These are phyloP conservation scores for Siphamia tubifer DNA, from an alignment of 2,113 vertebrate species.

Conservation along the genomic window DNA sequence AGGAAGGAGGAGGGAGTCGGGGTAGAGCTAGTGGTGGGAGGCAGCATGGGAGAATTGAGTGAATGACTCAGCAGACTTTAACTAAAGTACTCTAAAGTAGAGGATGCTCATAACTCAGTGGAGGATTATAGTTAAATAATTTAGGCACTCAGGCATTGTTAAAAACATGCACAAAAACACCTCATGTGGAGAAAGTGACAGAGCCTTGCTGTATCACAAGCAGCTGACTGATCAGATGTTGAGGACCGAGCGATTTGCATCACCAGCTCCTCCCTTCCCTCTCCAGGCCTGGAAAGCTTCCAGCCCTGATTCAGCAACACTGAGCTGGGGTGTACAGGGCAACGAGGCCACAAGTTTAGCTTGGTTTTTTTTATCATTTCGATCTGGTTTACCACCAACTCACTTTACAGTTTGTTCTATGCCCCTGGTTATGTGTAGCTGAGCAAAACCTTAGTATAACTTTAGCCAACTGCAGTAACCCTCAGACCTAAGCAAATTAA, in stretches of 20 bases:
- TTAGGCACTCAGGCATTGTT: background rate
- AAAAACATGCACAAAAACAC: background rate
- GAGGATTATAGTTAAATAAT: background rate
- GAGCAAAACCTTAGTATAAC: no score
- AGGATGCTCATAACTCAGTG: background rate
- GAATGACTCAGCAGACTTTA: constrained; percentile 67
- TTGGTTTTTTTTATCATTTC: constrained; percentile 44
- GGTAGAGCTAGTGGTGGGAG: constrained; percentile 50
- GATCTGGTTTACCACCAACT: constrained; percentile 8
- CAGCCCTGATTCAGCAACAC: constrained; percentile 90
- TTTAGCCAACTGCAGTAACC: background rate
- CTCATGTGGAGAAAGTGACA: constrained; percentile 22
- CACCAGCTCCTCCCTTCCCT: constrained; percentile 76
- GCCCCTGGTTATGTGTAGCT: background rate
- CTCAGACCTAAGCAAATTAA: background rate
- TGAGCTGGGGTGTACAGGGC: constrained; percentile 59
- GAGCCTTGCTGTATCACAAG: constrained; percentile 50
- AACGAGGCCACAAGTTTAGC: constrained; percentile 75
- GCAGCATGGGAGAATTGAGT: constrained; percentile 41
- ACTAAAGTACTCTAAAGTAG: background rate
- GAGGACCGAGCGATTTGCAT: constrained; percentile 79
- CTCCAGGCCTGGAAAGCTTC: constrained; percentile 85
- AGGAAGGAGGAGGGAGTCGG: constrained; percentile 13
- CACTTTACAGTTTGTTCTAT: background rate
- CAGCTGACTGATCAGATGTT: constrained; percentile 80